A percentile compares a stretch with the other conserved stretches of the same genome.
phyloP scores from a whole-genome alignment of 2,888 invertebrate genomes.

The Pinctada fucata region DNA sequence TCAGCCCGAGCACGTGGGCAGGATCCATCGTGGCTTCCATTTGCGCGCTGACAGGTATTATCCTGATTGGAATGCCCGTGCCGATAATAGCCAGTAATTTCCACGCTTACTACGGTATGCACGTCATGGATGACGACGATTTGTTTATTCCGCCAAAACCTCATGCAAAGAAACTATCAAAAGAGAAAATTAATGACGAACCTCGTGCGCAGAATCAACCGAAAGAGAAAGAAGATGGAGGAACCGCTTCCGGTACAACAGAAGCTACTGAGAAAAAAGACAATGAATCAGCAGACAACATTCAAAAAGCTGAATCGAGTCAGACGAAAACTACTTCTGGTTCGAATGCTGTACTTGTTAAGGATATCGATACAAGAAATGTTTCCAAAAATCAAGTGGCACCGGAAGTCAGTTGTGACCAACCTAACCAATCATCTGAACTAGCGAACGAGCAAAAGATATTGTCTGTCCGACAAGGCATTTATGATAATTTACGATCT shows the following conservation, averaged over 20 bases:
- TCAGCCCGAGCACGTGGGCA: slow-evolving; percentile 57
- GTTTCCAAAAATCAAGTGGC: too few relatives aligned
- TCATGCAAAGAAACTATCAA: background rate
- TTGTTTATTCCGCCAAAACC: background rate
- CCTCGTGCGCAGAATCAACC: background rate
- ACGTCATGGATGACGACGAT: slow-evolving; percentile 2
- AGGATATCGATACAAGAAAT: too few relatives aligned
- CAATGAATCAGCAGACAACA: background rate
- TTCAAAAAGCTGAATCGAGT: background rate
- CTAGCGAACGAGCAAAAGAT: too few relatives aligned
- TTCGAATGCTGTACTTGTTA: too few relatives aligned
- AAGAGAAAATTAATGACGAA: background rate
- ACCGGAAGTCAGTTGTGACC: too few relatives aligned
- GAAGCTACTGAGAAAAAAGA: background rate
- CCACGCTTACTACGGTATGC: slow-evolving; percentile 66
- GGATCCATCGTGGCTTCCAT: slow-evolving; percentile 66
- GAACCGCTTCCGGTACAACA: background rate
- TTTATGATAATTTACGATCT: too few relatives aligned
- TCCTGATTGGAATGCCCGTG: slow-evolving; percentile 71
- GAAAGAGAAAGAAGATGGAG: background rate
- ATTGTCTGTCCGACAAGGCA: too few relatives aligned
- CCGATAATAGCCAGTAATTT: slow-evolving; percentile 74
- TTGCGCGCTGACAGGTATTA: slow-evolving; percentile 69
- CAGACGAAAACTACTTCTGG: too few relatives aligned
- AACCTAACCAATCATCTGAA: too few relatives aligned